These are phyloP conservation scores for Lasioglossum vierecki DNA, from an alignment of 2,888 invertebrate species.

Conservation along the genomic window DNA sequence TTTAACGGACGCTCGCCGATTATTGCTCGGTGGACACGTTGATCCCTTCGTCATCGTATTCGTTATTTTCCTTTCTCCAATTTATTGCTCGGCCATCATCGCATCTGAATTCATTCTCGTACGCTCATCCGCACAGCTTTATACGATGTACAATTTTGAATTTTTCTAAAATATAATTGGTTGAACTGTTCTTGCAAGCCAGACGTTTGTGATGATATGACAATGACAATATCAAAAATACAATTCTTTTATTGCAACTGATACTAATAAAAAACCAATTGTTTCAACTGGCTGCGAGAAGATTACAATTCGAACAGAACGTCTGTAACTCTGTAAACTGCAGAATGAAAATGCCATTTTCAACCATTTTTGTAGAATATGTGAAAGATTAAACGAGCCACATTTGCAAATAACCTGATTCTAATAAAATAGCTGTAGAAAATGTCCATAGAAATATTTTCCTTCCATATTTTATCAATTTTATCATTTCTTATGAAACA, in stretches of 20 bases:
- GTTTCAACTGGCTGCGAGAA: too few species aligned
- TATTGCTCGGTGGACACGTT: neutral
- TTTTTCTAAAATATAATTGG: neutral
- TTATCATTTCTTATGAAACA: neutral
- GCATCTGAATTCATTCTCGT: neutral
- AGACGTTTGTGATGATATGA: neutral
- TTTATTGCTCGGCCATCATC: neutral
- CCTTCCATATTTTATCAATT: neutral
- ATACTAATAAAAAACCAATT: neutral
- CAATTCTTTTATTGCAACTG: neutral
- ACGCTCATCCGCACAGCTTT: neutral
- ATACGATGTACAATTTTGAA: neutral
- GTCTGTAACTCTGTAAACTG: neutral
- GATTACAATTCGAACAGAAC: neutral
- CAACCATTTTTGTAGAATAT: neutral
- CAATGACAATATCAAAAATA: too few species aligned
- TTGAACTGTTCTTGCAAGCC: neutral
- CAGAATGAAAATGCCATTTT: neutral
- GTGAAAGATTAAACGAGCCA: neutral
- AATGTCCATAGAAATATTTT: neutral
- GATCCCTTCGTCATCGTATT: neutral
- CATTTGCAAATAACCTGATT: neutral
- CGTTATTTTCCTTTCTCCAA: neutral
- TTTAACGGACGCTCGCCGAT: neutral
- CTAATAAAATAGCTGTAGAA: neutral